A percentile compares a stretch with the other conserved stretches of the same genome.
phyloP scores from a whole-genome alignment of 2,888 invertebrate genomes.

The Synanthedon tipuliformis region DNA sequence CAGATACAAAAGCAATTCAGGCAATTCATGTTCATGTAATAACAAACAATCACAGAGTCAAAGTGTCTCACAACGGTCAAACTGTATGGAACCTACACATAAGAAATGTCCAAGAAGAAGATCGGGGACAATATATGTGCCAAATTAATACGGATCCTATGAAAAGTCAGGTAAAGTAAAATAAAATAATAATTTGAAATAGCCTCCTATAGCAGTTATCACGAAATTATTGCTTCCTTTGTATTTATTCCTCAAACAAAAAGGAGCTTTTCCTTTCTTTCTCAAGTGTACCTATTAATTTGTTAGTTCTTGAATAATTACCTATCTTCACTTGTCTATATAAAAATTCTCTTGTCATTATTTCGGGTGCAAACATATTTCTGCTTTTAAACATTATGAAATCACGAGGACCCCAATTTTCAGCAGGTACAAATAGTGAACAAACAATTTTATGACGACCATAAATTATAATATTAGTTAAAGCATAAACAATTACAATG shows the following conservation, averaged over 20 bases:
- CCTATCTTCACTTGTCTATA: slow-evolving; percentile 56
- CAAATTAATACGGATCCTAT: slow-evolving; percentile 95
- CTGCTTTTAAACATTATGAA: slow-evolving; percentile 44
- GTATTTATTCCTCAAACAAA: not conserved
- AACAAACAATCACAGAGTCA: slow-evolving; percentile 89
- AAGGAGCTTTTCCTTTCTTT: too few species aligned
- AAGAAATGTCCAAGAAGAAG: slow-evolving; percentile 86
- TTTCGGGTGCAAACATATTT: slow-evolving; percentile 59
- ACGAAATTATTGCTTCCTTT: slow-evolving; percentile 11
- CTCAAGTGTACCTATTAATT: too few species aligned
- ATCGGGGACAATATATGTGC: slow-evolving; percentile 92
- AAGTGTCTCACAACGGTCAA: slow-evolving; percentile 87
- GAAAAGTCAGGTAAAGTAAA: slow-evolving; percentile 84
- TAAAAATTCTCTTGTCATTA: slow-evolving; percentile 63
- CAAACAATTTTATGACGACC: slow-evolving; percentile 13
- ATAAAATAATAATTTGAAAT: slow-evolving; percentile 15
- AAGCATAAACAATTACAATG: slow-evolving; percentile 27
- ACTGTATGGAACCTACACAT: slow-evolving; percentile 92
- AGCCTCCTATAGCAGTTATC: not conserved
- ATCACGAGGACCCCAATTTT: slow-evolving; percentile 49
- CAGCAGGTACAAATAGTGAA: slow-evolving; percentile 24
- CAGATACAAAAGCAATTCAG: slow-evolving; percentile 92
- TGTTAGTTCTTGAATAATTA: slow-evolving; percentile 21
- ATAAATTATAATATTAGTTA: slow-evolving; percentile 23
- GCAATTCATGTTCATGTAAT: slow-evolving; percentile 93